A percentile compares a stretch with the other conserved stretches of the same genome.
These are phyloP conservation scores for Drosophila truncata DNA, from an alignment of 1,140 invertebrate genomes.

Conservation along the genomic window DNA sequence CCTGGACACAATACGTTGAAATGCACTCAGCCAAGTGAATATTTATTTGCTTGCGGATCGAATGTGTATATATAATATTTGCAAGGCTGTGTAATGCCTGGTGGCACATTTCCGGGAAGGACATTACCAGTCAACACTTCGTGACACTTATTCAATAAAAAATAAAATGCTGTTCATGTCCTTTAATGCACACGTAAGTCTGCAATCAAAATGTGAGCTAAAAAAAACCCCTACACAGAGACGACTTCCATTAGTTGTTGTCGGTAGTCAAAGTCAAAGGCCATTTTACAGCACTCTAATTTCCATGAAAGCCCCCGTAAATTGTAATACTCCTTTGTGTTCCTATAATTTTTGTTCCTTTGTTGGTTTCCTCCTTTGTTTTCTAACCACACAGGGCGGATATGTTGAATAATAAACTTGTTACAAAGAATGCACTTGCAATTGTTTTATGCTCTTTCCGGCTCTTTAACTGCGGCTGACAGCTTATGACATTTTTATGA, in stretches of 20 bases:
- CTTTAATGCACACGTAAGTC: neutral
- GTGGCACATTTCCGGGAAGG: conserved; percentile 9
- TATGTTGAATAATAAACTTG: conserved; percentile 11
- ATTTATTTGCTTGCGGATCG: conserved; percentile 27
- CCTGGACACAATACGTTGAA: conserved; percentile 28
- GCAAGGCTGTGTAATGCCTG: conserved; percentile 1
- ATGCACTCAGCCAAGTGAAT: conserved; percentile 28
- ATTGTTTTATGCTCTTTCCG: conserved; percentile 28
- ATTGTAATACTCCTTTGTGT: neutral
- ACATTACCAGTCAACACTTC: neutral
- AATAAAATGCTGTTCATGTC: neutral
- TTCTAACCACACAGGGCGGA: neutral
- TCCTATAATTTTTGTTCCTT: neutral
- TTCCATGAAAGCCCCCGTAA: neutral
- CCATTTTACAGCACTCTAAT: neutral
- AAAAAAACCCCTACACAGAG: neutral
- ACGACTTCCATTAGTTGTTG: conserved; percentile 4
- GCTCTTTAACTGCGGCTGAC: conserved; percentile 10
- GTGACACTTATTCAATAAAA: conserved; percentile 10
- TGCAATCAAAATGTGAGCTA: neutral
- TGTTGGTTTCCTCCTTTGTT: conserved; percentile 2
- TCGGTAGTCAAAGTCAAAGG: neutral
- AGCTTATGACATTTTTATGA: conserved; percentile 56
- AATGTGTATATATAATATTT: conserved; percentile 2
- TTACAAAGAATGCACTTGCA: conserved; percentile 20